Conservation (phyloP, 2,113 vertebrate genomes). For the Bubo scandiacus region DNA sequence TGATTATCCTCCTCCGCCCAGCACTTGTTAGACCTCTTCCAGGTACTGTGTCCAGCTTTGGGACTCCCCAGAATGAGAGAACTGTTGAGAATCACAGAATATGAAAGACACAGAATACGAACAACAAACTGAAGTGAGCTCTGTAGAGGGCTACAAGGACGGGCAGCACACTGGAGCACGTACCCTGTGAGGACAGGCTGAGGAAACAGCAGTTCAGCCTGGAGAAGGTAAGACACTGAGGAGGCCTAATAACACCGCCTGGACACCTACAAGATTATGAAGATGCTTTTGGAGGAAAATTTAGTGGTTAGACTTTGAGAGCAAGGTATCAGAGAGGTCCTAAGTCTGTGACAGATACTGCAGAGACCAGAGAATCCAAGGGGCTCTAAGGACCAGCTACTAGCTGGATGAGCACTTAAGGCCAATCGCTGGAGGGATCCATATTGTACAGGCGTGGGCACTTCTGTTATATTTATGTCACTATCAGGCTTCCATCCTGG, state of each 20-base stretch:
- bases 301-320: not conserved
- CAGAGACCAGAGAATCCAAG: not conserved
- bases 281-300: not conserved
- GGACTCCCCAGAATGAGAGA: not conserved
- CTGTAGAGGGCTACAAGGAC: not conserved
- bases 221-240: not conserved
- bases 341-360: not conserved
- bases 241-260: not conserved
- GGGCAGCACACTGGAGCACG: not conserved
- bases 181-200: not conserved
- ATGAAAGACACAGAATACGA: not conserved
- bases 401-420: no score
- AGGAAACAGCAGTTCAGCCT: not conserved
- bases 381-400: not conserved
- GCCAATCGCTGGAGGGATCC: not conserved
- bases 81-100: not conserved
- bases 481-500: not conserved
- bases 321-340: not conserved
- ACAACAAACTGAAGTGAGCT: not conserved
- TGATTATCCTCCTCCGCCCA: no score
- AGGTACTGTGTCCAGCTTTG: not conserved
- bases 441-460: no score
- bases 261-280: not conserved
- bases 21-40: not conserved
- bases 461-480: no score